Percentiles rank a stretch among this genome's conserved stretches.
Conservation (phyloP, 2,113 vertebrate species). For the Pantherophis guttatus region DNA sequence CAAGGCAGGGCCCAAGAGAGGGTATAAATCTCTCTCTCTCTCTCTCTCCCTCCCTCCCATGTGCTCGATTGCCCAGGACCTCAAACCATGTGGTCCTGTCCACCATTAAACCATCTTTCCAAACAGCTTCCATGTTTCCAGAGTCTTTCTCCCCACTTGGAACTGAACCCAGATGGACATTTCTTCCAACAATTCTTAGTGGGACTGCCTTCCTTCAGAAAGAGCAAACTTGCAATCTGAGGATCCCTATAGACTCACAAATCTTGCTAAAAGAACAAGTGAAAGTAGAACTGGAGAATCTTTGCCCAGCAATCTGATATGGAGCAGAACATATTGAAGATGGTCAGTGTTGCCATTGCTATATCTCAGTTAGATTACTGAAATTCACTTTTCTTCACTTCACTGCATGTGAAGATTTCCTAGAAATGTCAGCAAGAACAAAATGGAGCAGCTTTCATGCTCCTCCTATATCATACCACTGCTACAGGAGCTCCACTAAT, state of each 20-base stretch:
- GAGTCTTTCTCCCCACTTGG: no score
- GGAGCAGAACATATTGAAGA: not conserved
- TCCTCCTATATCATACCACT: not conserved
- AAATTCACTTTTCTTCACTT: not conserved
- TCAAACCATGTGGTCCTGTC: no score
- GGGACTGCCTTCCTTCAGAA: not conserved
- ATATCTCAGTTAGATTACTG: not conserved
- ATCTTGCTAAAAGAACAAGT: not conserved
- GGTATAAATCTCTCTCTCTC: no score
- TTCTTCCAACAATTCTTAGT: not conserved
- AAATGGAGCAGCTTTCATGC: not conserved
- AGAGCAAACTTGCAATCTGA: not conserved
- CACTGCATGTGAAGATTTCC: not conserved
- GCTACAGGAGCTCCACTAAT: not conserved
- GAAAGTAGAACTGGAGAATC: not conserved
- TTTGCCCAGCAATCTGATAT: not conserved
- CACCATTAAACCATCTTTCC: no score
- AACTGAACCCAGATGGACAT: no score
- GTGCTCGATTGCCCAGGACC: no score
- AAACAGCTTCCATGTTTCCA: no score
- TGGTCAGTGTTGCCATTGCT: not conserved
- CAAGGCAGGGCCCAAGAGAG: no score
- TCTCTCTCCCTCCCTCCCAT: no score
- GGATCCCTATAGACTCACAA: not conserved
- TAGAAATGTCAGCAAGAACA: not conserved